Evolutionary conservation across 2,113 vertebrate genomes (phyloP).

Genomic region (Oophaga pumilio): DNA sequence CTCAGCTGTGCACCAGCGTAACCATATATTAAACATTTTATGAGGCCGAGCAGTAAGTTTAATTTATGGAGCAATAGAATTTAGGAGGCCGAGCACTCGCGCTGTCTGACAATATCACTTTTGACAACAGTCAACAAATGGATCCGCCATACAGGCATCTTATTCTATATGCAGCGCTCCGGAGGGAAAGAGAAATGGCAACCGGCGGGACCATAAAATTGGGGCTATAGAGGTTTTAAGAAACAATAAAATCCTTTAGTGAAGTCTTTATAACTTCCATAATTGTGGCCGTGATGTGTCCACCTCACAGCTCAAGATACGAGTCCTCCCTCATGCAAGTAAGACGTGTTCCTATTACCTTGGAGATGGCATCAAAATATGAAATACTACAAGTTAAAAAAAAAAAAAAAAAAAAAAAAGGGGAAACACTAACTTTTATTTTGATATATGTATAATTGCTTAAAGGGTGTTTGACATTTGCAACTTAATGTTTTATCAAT

Average conservation of each 20-base stretch:
- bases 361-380: too few species aligned
- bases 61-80: constrained; percentile 46
- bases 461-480: neutral
- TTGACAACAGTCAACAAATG: constrained; percentile 66
- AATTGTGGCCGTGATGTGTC: neutral
- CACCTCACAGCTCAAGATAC: neutral
- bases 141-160: constrained; percentile 65
- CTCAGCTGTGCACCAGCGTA: constrained; percentile 10
- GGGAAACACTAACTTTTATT: too few species aligned
- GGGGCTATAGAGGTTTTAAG: neutral
- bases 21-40: constrained; percentile 46
- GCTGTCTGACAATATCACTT: constrained; percentile 63
- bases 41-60: constrained; percentile 34
- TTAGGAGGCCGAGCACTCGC: constrained; percentile 16
- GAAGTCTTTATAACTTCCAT: constrained; percentile 31
- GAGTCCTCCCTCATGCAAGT: neutral
- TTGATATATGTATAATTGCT: too few species aligned
- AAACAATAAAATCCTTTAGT: constrained; percentile 40
- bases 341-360: neutral
- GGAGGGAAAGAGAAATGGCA: constrained; percentile 28
- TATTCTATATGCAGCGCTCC: constrained; percentile 56
- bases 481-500: too few species aligned
- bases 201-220: constrained; percentile 5
- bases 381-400: too few species aligned
- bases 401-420: too few species aligned